Evolutionary conservation across 2,797 vertebrate species (phyloP).

Genomic region (Bothrops alternatus): DNA sequence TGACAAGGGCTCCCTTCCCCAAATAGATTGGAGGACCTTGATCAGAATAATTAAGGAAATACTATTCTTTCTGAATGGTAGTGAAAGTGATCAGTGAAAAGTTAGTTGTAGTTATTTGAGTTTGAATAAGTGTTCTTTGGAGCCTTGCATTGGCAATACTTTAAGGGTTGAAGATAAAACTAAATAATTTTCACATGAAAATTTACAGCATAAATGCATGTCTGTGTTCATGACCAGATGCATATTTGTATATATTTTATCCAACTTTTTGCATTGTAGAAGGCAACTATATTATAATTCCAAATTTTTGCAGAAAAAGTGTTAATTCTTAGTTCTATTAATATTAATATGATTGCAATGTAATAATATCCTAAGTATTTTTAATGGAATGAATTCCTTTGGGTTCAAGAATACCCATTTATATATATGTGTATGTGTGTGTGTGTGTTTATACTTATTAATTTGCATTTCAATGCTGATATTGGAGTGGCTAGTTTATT

Average conservation of each 20-base stretch:
- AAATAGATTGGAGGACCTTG: background rate
- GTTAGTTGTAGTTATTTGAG: background rate
- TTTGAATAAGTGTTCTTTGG: background rate
- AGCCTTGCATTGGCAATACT: background rate
- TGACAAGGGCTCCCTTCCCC: background rate
- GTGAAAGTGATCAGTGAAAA: background rate
- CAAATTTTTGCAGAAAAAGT: background rate
- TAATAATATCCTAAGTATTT: background rate
- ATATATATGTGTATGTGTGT: no score
- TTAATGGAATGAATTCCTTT: background rate
- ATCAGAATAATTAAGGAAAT: background rate
- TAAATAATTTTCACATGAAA: background rate
- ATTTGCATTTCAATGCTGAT: background rate
- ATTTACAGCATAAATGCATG: background rate
- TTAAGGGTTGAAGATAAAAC: background rate
- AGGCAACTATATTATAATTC: background rate
- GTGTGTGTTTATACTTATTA: no score
- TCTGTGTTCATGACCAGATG: background rate
- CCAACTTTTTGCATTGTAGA: accelerated
- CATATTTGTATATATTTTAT: background rate
- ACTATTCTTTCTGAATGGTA: background rate
- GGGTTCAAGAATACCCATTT: background rate
- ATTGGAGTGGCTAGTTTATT: background rate
- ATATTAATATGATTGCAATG: background rate
- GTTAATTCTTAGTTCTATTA: background rate